phyloP scores from a whole-genome alignment of 2,113 vertebrate species.

The Cisticola juncidis region DNA sequence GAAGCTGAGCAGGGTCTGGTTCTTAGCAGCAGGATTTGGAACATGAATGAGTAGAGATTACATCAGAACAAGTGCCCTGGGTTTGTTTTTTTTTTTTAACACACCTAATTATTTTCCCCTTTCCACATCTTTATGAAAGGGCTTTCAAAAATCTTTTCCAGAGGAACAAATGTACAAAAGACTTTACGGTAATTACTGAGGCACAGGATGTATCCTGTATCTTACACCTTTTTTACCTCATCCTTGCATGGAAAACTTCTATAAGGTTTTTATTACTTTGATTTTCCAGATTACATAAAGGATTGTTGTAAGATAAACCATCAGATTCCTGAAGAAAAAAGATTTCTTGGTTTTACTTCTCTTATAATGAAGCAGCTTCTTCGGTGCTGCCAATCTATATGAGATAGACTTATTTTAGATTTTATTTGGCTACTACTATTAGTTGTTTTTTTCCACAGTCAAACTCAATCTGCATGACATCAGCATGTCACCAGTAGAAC shows the following conservation, averaged over 20 bases:
- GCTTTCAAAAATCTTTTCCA: neutral
- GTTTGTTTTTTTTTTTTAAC: neutral
- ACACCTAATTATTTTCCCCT: neutral
- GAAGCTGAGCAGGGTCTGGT: neutral
- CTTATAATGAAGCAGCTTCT: neutral
- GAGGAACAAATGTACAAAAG: neutral
- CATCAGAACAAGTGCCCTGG: neutral
- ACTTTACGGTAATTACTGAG: neutral
- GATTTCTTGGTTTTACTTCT: neutral
- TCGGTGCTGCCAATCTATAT: neutral
- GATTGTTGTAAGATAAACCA: neutral
- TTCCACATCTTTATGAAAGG: neutral
- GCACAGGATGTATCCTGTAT: neutral
- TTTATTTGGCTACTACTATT: neutral
- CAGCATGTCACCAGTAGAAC: neutral
- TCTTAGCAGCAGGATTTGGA: neutral
- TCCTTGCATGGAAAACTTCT: neutral
- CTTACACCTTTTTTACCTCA: neutral
- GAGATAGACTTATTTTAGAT: neutral
- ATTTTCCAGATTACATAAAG: neutral
- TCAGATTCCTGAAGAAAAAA: neutral
- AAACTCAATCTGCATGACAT: slow-evolving; percentile 36
- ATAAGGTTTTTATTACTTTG: neutral
- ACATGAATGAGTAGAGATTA: neutral
- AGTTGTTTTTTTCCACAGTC: neutral